A percentile compares a stretch with the other conserved stretches of the same genome.
These are phyloP conservation scores for Heliconius hortense DNA, from an alignment of 2,888 invertebrate species.

Conservation along the genomic window DNA sequence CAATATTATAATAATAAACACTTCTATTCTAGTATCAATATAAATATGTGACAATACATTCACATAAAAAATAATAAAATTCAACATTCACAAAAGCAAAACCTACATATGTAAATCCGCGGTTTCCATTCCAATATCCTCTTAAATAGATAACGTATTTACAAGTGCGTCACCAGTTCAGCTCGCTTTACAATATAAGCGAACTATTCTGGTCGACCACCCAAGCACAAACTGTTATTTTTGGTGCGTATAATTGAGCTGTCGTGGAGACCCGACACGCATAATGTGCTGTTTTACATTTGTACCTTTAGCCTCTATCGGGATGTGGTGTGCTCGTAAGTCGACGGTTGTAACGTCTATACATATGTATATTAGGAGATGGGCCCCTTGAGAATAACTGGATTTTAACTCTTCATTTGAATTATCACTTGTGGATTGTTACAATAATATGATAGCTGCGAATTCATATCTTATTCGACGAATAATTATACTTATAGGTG, in stretches of 20 bases:
- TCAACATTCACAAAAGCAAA: background rate
- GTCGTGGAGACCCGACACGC: slow-evolving; percentile 69
- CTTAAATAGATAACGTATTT: slow-evolving; percentile 15
- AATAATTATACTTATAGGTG: too few species aligned
- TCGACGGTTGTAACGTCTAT: slow-evolving; percentile 39
- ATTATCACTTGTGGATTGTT: background rate
- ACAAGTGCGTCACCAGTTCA: slow-evolving; percentile 22
- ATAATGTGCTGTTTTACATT: slow-evolving; percentile 70
- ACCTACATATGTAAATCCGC: slow-evolving; percentile 10
- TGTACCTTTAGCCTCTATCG: slow-evolving; percentile 46
- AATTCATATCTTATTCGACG: too few species aligned
- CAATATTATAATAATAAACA: background rate
- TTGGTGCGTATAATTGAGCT: slow-evolving; percentile 78
- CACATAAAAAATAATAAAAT: background rate
- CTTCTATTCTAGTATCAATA: background rate
- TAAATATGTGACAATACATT: background rate
- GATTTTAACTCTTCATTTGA: slow-evolving; percentile 4
- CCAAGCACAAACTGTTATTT: slow-evolving; percentile 66
- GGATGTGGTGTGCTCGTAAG: slow-evolving; percentile 34
- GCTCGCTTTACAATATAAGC: slow-evolving; percentile 58
- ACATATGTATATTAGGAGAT: slow-evolving; percentile 33
- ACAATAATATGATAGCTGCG: background rate
- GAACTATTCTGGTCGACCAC: slow-evolving; percentile 68
- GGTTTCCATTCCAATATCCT: slow-evolving; percentile 22
- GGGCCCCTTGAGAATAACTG: slow-evolving; percentile 18